Evolutionary conservation across 53 echinoderm and acorn worm species (phyloP), one percentile per base, ranked within the genome.

Genomic region (Apostichopus leukothele): DNA sequence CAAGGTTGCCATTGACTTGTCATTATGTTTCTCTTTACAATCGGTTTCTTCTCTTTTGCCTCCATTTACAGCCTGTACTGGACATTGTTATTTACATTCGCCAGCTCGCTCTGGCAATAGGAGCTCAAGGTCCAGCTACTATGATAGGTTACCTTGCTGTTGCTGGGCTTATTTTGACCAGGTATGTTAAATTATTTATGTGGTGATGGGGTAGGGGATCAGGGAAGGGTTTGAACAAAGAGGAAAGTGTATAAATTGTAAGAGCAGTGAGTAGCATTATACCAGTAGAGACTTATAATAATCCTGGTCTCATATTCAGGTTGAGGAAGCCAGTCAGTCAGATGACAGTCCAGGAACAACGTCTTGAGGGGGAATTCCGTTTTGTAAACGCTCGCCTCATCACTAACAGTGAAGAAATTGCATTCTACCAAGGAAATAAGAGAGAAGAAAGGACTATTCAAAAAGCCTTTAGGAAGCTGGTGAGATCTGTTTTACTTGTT

Each of bases 351-450:
- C 91, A 95, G 22, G 97, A 97, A 50, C 97, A 97, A 81, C 91
- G 90, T 20, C 94, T 85, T 16, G 97, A 97, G 76, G 97, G 97
- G 5, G 94, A 97, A 74, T 97, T 97, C 83, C 92, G 97, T 52
- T 97, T 81, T 75, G 97, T 97, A 75, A 97, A 97, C 53, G 95
- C 97, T 39, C 94, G 97, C 50, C 93, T 97, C 27, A 97, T 97
- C 88, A 97, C 97, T 39, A 97, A 97, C 93, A 94, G 95, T 60
- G 97, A 97, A 60, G 97, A 97, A 92, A 90, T 97, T 18, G 97
- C 97, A 11, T 97, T 97, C 85, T 97, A 97, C 75, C 97, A 97
- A 75, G 97, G 97, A 23, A 93, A 95, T 90, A 93, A 95, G 90
- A 90, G 93, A 76, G 97, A 97, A 74, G 89, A 92, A 79, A 89